phyloP scores from a whole-genome alignment of 2,888 invertebrate genomes.

The Lochmaea crataegi region DNA sequence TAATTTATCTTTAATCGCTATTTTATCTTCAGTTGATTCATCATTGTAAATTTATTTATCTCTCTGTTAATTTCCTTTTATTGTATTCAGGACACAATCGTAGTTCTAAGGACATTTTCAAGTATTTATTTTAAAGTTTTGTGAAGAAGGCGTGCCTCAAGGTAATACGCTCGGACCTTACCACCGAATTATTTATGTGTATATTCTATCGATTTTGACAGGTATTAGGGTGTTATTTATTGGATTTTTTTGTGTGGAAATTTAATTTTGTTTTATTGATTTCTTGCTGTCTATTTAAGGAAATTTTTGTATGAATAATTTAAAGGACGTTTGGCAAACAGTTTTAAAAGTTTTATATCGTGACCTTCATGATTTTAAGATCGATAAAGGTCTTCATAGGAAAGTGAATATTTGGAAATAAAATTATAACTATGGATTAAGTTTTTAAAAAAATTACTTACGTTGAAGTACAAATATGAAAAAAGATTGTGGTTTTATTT shows the following conservation, averaged over 20 bases:
- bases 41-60: no score
- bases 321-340: neutral
- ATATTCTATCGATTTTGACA: conserved; percentile 49
- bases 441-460: no score
- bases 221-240: neutral
- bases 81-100: no score
- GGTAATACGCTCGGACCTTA: conserved; percentile 16
- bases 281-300: neutral
- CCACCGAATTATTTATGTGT: conserved; percentile 11
- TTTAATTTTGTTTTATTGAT: conserved; percentile 2
- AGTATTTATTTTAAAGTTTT: neutral
- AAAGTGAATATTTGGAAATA: neutral
- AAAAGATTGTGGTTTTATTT: no score
- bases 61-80: no score
- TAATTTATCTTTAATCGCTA: no score
- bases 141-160: conserved; percentile 26
- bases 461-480: no score
- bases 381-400: neutral
- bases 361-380: neutral
- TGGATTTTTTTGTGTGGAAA: neutral
- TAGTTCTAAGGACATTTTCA: no score
- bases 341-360: neutral
- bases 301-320: neutral
- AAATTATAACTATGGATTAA: no score
- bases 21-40: no score